phyloP scores from a whole-genome alignment of 2,888 invertebrate species.

The Cheilosia impressa region DNA sequence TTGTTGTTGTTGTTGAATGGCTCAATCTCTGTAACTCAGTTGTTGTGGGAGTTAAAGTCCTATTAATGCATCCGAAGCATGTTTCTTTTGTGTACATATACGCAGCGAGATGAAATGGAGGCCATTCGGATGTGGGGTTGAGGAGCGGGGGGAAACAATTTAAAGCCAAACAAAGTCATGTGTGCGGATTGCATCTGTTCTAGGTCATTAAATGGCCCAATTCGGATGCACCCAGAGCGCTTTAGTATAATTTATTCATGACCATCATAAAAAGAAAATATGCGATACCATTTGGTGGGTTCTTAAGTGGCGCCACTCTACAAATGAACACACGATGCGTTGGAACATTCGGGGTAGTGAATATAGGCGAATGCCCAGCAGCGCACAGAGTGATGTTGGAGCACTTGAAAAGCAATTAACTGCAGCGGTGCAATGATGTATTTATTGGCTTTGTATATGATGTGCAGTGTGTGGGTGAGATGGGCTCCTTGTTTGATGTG shows the following conservation, averaged over 20 bases:
- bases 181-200: conserved; percentile 49
- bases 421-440: conserved; percentile 64
- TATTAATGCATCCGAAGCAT: conserved; percentile 66
- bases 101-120: background rate
- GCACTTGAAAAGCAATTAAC: conserved; percentile 71
- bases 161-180: conserved; percentile 15
- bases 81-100: conserved; percentile 21
- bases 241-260: conserved; percentile 68
- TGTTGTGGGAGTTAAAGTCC: conserved; percentile 49
- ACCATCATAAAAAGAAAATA: conserved; percentile 48
- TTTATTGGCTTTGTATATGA: conserved; percentile 58
- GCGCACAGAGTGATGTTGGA: background rate
- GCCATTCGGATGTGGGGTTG: background rate
- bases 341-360: conserved; percentile 10
- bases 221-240: conserved; percentile 40
- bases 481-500: conserved; percentile 62
- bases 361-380: conserved; percentile 48
- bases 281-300: conserved; percentile 26
- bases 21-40: conserved; percentile 45
- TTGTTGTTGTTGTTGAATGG: conserved; percentile 30
- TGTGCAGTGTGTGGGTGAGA: conserved; percentile 11
- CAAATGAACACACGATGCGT: conserved; percentile 12
- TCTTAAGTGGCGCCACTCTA: conserved; percentile 65
- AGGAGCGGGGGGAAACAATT: background rate
- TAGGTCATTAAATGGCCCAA: conserved; percentile 72